A percentile compares a stretch with the other conserved stretches of the same genome.
Conservation (phyloP, 2,113 vertebrate species). For the Oxygymnocypris stewartii region DNA sequence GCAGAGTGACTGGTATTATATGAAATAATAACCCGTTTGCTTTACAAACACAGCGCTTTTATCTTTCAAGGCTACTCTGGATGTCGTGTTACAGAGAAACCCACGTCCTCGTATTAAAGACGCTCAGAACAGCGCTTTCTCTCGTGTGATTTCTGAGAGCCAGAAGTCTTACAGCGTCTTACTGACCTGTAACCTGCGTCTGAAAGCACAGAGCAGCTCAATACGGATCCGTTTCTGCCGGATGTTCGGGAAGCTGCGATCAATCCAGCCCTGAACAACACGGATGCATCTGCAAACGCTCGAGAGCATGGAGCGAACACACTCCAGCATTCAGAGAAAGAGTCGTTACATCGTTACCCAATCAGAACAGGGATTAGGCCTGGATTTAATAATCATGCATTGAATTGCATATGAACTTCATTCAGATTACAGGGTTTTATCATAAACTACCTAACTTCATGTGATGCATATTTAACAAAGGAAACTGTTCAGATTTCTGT, state of each 20-base stretch:
- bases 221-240: not conserved
- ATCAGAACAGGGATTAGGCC: not conserved
- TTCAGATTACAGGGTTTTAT: too few relatives aligned
- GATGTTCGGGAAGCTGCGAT: not conserved
- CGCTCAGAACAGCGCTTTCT: conserved; percentile 43
- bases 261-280: conserved; percentile 7
- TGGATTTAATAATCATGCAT: not conserved
- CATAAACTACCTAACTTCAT: too few relatives aligned
- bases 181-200: conserved; percentile 38
- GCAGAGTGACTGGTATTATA: not conserved
- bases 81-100: not conserved
- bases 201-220: conserved; percentile 1
- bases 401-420: not conserved
- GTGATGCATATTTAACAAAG: too few relatives aligned
- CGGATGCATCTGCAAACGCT: not conserved
- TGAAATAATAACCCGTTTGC: not conserved
- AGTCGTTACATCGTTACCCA: not conserved
- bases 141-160: conserved; percentile 21
- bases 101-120: conserved; percentile 35
- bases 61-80: not conserved
- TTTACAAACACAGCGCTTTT: not conserved
- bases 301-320: not conserved
- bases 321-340: too few relatives aligned
- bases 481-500: not conserved
- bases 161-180: not conserved